A percentile compares a stretch with the other conserved stretches of the same genome.
phyloP scores from a whole-genome alignment of 2,888 invertebrate species.

The Acleris literana region DNA sequence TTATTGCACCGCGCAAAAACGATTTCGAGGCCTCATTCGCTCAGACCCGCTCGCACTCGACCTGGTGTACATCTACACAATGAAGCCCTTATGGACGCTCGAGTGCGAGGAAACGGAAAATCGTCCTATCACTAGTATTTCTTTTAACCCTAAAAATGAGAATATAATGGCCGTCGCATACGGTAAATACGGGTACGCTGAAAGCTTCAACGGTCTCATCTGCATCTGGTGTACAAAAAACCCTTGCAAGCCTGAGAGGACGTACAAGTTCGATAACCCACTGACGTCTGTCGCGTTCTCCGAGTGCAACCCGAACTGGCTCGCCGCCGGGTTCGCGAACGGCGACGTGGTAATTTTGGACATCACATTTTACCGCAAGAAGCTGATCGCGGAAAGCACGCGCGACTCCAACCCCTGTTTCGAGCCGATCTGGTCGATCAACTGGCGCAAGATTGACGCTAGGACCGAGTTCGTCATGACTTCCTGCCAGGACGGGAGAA shows the following conservation, averaged over 20 bases:
- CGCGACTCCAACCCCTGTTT: conserved; percentile 84
- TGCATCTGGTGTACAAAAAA: conserved; percentile 93
- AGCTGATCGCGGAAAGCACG: conserved; percentile 81
- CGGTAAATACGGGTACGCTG: conserved; percentile 85
- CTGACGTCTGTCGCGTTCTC: conserved; percentile 89
- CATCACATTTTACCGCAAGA: conserved; percentile 82
- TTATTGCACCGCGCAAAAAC: conserved; percentile 86
- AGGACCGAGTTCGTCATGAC: conserved; percentile 82
- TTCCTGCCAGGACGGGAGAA: conserved; percentile 85
- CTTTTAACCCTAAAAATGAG: conserved; percentile 87
- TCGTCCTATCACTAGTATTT: conserved; percentile 84
- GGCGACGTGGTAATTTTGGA: conserved; percentile 89
- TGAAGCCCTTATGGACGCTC: conserved; percentile 88
- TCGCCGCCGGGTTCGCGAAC: conserved; percentile 90
- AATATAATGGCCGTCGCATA: conserved; percentile 90
- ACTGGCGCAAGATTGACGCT: conserved; percentile 82
- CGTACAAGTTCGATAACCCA: conserved; percentile 85
- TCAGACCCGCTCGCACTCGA: conserved; percentile 85
- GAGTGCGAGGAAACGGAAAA: conserved; percentile 75
- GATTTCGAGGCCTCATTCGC: conserved; percentile 86
- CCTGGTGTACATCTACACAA: conserved; percentile 86
- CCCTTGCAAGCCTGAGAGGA: conserved; percentile 89
- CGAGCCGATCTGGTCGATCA: conserved; percentile 87
- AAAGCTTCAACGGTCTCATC: conserved; percentile 85
- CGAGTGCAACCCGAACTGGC: conserved; percentile 85